Evolutionary conservation across 2,888 invertebrate species (phyloP).

Genomic region (Criorhina ranunculi): DNA sequence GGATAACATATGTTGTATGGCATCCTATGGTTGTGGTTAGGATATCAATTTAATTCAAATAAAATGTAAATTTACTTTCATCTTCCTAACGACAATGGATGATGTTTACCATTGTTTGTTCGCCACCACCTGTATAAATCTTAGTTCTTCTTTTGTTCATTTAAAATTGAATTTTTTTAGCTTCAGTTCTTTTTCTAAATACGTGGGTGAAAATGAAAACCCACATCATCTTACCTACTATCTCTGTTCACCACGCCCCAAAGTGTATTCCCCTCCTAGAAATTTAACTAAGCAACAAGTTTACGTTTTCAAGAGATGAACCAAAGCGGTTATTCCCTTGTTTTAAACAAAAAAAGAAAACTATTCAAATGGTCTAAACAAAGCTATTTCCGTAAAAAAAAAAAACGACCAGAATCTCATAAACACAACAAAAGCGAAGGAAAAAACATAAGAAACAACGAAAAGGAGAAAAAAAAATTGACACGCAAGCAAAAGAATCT

Average conservation of each 20-base stretch:
- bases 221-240: conserved; percentile 1
- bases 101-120: background rate
- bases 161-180: conserved; percentile 4
- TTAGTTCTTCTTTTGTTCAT: background rate
- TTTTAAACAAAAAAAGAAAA: conserved; percentile 1
- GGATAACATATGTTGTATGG: too few species aligned
- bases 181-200: background rate
- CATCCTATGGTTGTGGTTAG: conserved; percentile 30
- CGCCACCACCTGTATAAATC: conserved; percentile 7
- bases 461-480: conserved; percentile 54
- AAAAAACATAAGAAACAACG: conserved; percentile 11
- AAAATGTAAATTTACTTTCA: conserved; percentile 4
- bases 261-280: background rate
- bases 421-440: conserved; percentile 45
- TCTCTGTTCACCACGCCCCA: conserved; percentile 25
- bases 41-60: conserved; percentile 3
- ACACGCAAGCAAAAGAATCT: conserved; percentile 74
- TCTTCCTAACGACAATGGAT: background rate
- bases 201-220: background rate
- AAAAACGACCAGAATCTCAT: conserved; percentile 9
- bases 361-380: conserved; percentile 4
- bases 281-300: conserved; percentile 15
- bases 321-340: background rate
- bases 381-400: conserved; percentile 27
- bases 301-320: background rate